A percentile compares a stretch with the other conserved stretches of the same genome.
Conservation (phyloP, 2,797 vertebrate genomes). For the Allobates femoralis region DNA sequence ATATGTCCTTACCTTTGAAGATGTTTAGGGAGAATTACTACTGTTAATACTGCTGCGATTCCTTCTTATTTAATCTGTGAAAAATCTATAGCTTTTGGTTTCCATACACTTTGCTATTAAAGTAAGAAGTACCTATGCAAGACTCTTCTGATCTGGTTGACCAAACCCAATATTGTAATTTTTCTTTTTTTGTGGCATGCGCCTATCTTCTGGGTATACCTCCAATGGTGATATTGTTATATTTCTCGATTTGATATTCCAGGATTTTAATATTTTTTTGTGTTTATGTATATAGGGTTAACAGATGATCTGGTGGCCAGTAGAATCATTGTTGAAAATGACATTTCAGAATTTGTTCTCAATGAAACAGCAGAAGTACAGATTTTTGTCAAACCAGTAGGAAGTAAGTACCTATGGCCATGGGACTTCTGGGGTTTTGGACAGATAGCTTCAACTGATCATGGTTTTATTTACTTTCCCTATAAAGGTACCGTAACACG, state of each 20-base stretch:
- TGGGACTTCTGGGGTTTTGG: not conserved
- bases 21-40: no score
- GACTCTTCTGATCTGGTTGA: not conserved
- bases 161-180: not conserved
- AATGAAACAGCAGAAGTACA: conserved; percentile 68
- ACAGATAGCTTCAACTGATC: not conserved
- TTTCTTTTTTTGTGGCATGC: no score
- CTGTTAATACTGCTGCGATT: no score
- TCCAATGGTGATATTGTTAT: not conserved
- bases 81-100: no score
- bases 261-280: not conserved
- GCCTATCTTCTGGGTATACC: not conserved
- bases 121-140: no score
- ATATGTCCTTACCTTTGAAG: no score
- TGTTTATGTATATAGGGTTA: conserved; percentile 20
- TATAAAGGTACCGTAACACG: no score
- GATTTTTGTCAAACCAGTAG: conserved; percentile 65
- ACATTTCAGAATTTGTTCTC: conserved; percentile 32
- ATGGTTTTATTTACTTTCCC: not conserved
- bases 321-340: conserved; percentile 44
- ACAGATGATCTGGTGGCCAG: conserved; percentile 50
- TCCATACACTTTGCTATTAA: no score
- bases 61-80: no score
- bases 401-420: conserved; percentile 30
- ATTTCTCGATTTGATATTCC: not conserved